Base-by-base conservation (phyloP, 2,888 invertebrate genomes). In the Apodemia duryi region DNA sequence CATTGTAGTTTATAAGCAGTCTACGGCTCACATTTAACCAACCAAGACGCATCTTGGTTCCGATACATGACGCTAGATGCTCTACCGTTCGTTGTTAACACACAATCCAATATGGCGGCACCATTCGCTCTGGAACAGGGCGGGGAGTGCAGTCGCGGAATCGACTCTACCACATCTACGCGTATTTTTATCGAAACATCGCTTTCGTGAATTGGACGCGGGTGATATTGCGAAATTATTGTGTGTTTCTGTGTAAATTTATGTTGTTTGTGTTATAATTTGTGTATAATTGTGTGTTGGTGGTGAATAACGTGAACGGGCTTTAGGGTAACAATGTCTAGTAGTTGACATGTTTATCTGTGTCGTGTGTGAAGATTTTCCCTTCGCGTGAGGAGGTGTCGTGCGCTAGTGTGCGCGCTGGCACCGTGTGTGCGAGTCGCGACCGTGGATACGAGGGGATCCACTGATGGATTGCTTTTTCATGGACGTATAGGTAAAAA, bases 331-430 rank as follows among this genome's bases (percentile, higher is more conserved):
- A 91, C 90, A 88, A 91, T 91, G 91, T 91, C 87, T 90, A 90
- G 87, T 82, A 89, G 88, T 91, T 91, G 91, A 91, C 91, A 91
- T 91, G 91, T 91, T 91, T 91, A 91, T 91, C 91, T 91, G 91
- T 91, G 89, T 86, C 90, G 91, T 91, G 89, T 91, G 89, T 91
- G 91, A 91, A 91, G 91, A 91, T 91, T 91, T 91, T 91, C 91
- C 91, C 91, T 90, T 91, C 84, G 90, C 85, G 91, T 91, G 90
- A 91, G 90, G 89, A 88, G 88, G 86, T 85, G 85, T 79, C 74
- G 84, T 86, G 86, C 78, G 83, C 76, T 80, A 79, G 90, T 89
- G 90, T 86, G 88, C 81, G 86, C 77, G 78, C 74, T 79, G 74
- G 82, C 78, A 80, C 76, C 70, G 70, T 77, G 85, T 85, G 90